phyloP scores from a whole-genome alignment of 2,113 vertebrate species.

The Chaetorhynchus papuensis region DNA sequence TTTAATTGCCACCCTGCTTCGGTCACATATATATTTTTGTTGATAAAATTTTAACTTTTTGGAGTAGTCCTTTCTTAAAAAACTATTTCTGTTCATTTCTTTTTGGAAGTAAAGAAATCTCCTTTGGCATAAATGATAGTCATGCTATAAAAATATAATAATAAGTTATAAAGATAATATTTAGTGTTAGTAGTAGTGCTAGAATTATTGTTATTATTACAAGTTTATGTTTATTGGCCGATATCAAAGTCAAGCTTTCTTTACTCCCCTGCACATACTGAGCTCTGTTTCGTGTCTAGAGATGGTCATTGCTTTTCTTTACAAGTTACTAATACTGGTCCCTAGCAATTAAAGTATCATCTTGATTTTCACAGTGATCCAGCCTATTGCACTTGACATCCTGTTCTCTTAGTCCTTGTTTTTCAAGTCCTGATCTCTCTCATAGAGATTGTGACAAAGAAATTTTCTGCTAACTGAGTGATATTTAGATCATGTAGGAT shows the following conservation, averaged over 20 bases:
- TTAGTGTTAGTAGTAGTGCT: not conserved
- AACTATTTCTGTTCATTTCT: not conserved
- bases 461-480: not conserved
- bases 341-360: not conserved
- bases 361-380: not conserved
- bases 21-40: not conserved
- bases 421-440: not conserved
- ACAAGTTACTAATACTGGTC: not conserved
- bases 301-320: not conserved
- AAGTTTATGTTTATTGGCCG: not conserved
- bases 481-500: not conserved
- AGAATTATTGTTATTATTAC: not conserved
- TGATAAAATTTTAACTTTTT: not conserved
- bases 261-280: not conserved
- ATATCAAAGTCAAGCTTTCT: not conserved
- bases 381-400: not conserved
- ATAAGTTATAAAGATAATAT: not conserved
- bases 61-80: not conserved
- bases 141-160: not conserved
- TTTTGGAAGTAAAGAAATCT: not conserved
- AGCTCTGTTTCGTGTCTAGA: not conserved
- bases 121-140: not conserved
- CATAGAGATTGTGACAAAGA: not conserved
- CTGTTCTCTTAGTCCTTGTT: not conserved
- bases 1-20: not conserved